These are phyloP conservation scores for Apotomis betuletana DNA, from an alignment of 2,888 invertebrate genomes.

Conservation along the genomic window DNA sequence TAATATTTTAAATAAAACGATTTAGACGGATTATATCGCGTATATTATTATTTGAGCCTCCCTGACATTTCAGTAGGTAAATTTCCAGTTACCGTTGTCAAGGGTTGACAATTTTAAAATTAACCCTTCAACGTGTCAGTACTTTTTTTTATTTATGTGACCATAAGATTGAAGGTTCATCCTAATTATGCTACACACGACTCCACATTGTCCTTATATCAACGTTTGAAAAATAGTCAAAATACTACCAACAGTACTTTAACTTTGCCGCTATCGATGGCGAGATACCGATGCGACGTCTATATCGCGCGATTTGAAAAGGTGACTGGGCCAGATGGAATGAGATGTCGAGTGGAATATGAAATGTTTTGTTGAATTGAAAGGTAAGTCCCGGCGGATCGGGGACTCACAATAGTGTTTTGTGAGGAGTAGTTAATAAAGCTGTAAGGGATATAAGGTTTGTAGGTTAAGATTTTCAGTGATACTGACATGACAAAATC, in stretches of 20 bases:
- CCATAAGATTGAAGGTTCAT: too few relatives aligned
- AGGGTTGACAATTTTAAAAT: too few relatives aligned
- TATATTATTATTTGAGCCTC: too few relatives aligned
- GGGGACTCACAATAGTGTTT: constrained; percentile 20
- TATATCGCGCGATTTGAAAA: constrained; percentile 30
- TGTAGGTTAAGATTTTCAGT: background rate
- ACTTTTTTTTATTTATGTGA: too few relatives aligned
- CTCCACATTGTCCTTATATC: too few relatives aligned
- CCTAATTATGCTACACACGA: too few relatives aligned
- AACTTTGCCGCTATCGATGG: background rate
- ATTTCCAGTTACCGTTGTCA: too few relatives aligned
- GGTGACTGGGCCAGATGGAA: constrained; percentile 38
- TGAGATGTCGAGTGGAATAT: constrained; percentile 32
- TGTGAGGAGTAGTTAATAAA: background rate
- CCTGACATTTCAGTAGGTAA: too few relatives aligned
- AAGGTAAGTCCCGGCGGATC: constrained; percentile 9
- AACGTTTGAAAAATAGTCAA: background rate
- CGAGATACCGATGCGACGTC: constrained; percentile 23
- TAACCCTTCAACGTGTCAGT: too few relatives aligned
- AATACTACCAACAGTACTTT: background rate
- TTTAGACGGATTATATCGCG: too few relatives aligned
- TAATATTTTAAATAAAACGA: background rate
- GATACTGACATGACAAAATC: too few relatives aligned
- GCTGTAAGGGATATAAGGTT: background rate
- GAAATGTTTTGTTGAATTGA: constrained; percentile 33